Conservation (phyloP, 2,888 invertebrate species). For the Scotopteryx bipunctaria region DNA sequence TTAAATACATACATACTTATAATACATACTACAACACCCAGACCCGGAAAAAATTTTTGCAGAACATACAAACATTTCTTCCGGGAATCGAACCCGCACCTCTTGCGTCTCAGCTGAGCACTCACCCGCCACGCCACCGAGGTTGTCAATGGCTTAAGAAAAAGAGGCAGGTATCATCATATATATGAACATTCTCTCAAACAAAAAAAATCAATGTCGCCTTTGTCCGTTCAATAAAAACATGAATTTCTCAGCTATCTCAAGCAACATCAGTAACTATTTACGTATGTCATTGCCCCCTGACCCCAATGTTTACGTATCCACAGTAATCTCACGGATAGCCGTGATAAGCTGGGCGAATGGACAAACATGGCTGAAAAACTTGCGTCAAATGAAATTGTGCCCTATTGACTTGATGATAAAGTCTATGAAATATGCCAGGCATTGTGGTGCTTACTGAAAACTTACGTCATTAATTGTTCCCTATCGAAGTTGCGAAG, state of each 20-base stretch:
- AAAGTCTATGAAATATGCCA: slow-evolving; percentile 18
- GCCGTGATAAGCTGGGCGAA: slow-evolving; percentile 47
- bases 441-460: not conserved
- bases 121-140: no score
- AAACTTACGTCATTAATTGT: not conserved
- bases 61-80: no score
- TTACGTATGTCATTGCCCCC: slow-evolving; percentile 54
- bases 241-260: slow-evolving; percentile 31
- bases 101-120: no score
- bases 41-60: no score
- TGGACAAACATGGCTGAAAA: slow-evolving; percentile 47
- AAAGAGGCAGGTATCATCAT: no score
- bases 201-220: slow-evolving; percentile 1
- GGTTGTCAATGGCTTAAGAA: no score
- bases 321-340: slow-evolving; percentile 43
- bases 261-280: slow-evolving; percentile 46
- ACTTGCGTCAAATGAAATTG: slow-evolving; percentile 33
- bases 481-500: not conserved
- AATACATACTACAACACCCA: no score
- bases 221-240: slow-evolving; percentile 16
- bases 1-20: no score
- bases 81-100: no score
- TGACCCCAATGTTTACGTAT: slow-evolving; percentile 58
- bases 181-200: not conserved
- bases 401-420: slow-evolving; percentile 37